Base-by-base conservation (phyloP, 2,113 vertebrate genomes). In the Colistium nudipinnis region DNA sequence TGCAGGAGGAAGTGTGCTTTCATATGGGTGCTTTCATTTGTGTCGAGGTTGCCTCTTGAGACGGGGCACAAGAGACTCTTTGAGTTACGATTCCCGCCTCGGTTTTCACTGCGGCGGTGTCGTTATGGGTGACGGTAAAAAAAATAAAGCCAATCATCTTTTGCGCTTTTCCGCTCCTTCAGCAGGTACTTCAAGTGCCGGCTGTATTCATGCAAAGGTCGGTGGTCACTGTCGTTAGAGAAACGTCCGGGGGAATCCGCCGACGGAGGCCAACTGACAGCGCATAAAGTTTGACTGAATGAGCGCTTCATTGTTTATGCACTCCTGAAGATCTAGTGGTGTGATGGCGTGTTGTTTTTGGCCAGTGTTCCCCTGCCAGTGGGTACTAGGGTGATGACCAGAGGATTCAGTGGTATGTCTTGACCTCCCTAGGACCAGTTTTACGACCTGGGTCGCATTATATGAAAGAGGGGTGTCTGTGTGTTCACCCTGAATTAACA, bases 321-420 rank as follows among this genome's bases (percentile, higher is more conserved):
- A 61, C 80, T 83, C 83, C 51, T 82, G 79, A 81, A 73, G 66
- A 74, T 74, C 61, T 74, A 82, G 41, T 65, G 56, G 55, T 66
- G 67, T 69, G 36, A 73, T 66, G 57, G 72, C 14, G 49, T 81
- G 80, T 74, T 83, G 76, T 74, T 71, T 81, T 72, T 80, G 82
- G 83, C 79, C 49, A 38, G 49, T 52, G 49, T 72, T 74, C 43
- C 64, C 47, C 59, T 35, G 47, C 64, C 70, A 74, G 24, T 72
- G 78, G 76, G 52, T 85, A 73, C 90, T 86, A 78, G 63, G 89
- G 88, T 83, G 90, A 92, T 87, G 75, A 73, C 78, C 80, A 81
- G 62, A 80, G 68, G 41, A 67, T 45, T 77, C 81, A 74, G 36
- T 88, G 87, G 89, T 90, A 92, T 90, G 85, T 81, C 80, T 82